Conservation (phyloP, 2,113 vertebrate species). For the Serinus canaria region DNA sequence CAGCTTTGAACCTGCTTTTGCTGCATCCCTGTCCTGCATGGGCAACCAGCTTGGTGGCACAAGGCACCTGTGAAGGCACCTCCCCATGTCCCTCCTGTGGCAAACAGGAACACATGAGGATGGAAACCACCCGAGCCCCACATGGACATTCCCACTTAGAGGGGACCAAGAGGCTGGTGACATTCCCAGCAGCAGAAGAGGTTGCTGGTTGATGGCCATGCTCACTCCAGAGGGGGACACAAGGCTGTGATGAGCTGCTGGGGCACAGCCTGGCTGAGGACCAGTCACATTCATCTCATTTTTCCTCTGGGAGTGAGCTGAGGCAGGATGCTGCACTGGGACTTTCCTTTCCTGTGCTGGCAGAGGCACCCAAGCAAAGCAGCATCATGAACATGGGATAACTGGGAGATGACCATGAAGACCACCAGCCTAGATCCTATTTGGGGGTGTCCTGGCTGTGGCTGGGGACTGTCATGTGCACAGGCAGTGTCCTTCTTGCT, state of each 20-base stretch:
- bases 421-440: not conserved
- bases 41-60: not conserved
- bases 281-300: not conserved
- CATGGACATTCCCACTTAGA: accelerated
- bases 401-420: not conserved
- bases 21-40: accelerated
- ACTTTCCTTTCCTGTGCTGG: not conserved
- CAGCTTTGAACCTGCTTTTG: not conserved
- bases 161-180: not conserved
- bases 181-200: not conserved
- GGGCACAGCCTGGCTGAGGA: not conserved
- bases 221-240: accelerated
- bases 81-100: accelerated
- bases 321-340: not conserved
- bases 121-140: not conserved
- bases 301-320: not conserved
- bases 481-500: not conserved
- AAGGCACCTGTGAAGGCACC: not conserved
- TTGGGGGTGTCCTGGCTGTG: not conserved
- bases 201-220: not conserved
- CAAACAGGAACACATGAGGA: not conserved
- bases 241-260: not conserved
- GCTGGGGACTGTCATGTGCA: accelerated
- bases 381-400: accelerated
- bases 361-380: not conserved